Evolutionary conservation across 2,888 invertebrate species (phyloP).

Genomic region (Dynastes grantii): DNA sequence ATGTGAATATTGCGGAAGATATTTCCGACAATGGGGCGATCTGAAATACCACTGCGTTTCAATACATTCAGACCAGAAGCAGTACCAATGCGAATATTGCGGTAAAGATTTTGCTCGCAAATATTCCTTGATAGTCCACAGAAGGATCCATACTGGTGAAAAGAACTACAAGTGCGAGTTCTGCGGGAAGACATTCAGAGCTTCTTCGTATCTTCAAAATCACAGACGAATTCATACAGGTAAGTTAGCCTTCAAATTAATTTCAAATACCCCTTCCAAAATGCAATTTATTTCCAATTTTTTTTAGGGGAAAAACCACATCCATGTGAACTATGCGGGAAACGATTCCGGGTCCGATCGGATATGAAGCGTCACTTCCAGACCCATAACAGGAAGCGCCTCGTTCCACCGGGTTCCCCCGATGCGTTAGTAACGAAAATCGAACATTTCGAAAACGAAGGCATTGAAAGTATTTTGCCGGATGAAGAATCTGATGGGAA

Average conservation of each 20-base stretch:
- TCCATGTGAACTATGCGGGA: conserved; percentile 83
- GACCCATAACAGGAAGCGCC: conserved; percentile 74
- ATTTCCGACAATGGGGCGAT: conserved; percentile 92
- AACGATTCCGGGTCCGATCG: conserved; percentile 86
- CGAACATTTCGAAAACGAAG: conserved; percentile 57
- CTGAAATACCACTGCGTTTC: conserved; percentile 90
- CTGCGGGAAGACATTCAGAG: conserved; percentile 88
- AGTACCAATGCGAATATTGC: conserved; percentile 91
- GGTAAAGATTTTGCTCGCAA: conserved; percentile 91
- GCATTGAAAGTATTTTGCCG: conserved; percentile 59
- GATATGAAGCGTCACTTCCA: conserved; percentile 87
- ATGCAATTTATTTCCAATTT: not conserved
- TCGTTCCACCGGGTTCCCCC: conserved; percentile 56
- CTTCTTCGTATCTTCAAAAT: conserved; percentile 88
- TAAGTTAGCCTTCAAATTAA: conserved; percentile 59
- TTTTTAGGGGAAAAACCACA: conserved; percentile 82
- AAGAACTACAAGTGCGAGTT: conserved; percentile 89
- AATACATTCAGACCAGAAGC: conserved; percentile 85
- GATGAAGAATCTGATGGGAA: conserved; percentile 65
- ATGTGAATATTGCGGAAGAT: conserved; percentile 84
- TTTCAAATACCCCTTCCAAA: not conserved
- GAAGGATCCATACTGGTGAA: conserved; percentile 90
- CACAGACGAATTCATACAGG: conserved; percentile 91
- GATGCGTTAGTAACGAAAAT: conserved; percentile 56
- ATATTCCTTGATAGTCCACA: conserved; percentile 88